phyloP scores from a whole-genome alignment of 2,888 invertebrate genomes.

The Drosophila leonis region DNA sequence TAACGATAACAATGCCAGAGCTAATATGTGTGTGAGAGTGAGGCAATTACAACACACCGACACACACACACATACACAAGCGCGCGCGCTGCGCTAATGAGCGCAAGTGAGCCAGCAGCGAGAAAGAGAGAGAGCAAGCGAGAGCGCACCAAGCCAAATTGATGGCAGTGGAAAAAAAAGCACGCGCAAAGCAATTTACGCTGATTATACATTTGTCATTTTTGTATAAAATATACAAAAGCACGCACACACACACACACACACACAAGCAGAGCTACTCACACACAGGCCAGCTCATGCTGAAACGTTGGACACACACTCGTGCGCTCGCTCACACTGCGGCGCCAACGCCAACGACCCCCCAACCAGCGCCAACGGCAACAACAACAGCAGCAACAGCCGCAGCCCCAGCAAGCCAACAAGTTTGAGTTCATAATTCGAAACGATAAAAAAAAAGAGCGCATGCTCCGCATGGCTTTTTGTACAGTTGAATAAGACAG shows the following conservation, averaged over 20 bases:
- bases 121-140: constrained; percentile 37
- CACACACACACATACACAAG: background rate
- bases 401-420: constrained; percentile 45
- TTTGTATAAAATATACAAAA: constrained; percentile 63
- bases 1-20: constrained; percentile 49
- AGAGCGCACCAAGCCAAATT: constrained; percentile 40
- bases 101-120: constrained; percentile 44
- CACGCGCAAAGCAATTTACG: constrained; percentile 74
- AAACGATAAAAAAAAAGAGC: constrained; percentile 62
- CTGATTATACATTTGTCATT: constrained; percentile 78
- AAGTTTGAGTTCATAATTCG: constrained; percentile 55
- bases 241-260: constrained; percentile 12
- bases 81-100: constrained; percentile 26
- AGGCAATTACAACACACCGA: constrained; percentile 42
- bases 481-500: constrained; percentile 65
- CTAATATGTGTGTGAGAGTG: constrained; percentile 39
- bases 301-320: constrained; percentile 44
- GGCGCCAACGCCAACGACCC: constrained; percentile 49
- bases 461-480: constrained; percentile 68
- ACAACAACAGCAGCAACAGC: constrained; percentile 29
- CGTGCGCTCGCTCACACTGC: constrained; percentile 63
- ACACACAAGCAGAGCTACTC: constrained; percentile 28
- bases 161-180: constrained; percentile 59
- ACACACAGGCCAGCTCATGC: constrained; percentile 21
- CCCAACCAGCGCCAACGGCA: constrained; percentile 32